Evolutionary conservation across 2,888 invertebrate genomes (phyloP), one percentile per base, ranked within the genome.

Genomic region (Embidobia sp.): DNA sequence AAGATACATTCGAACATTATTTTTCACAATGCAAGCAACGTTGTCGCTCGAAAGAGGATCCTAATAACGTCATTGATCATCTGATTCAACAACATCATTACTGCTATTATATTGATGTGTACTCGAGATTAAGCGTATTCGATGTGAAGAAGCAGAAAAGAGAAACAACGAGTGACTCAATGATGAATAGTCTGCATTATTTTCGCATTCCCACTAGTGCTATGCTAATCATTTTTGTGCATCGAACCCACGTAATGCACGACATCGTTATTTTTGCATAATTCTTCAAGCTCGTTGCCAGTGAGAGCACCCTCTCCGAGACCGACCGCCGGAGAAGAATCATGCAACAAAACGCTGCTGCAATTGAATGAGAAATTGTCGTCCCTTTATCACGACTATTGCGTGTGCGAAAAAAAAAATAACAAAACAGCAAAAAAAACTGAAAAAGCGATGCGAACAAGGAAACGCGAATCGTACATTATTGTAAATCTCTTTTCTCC

Each of bases 401-500:
- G n/a, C n/a, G n/a, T n/a, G n/a, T n/a, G n/a, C n/a, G n/a, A n/a
- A n/a, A n/a, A n/a, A n/a, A n/a, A n/a, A n/a, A n/a, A n/a, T n/a
- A n/a, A n/a, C n/a, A n/a, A n/a, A n/a, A n/a, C n/a, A n/a, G n/a
- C n/a, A n/a, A n/a, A n/a, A n/a, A n/a, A n/a, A n/a, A n/a, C n/a
- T 22, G 16, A 11, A 42, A 13, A 35, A 51, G 15, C 16, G 37
- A 40, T 46, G 35, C 31, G 22, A 46, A 40, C 26, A 40, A 22
- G 22, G 19, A 40, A 18, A 42, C 13, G 37, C 22, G 46, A 40
- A 69, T 16, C 2, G 18, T 49, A 18, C 29, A 27, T 10, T 31
- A 11, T 13, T 66, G 59, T 51, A 66, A 46, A 66, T 66, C 51
- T 75, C 61, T 67, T 67, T 67, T 75, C 61, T 63, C 63, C 40